phyloP scores from a whole-genome alignment of 2,113 vertebrate genomes.

The Paraplagusia blochii region DNA sequence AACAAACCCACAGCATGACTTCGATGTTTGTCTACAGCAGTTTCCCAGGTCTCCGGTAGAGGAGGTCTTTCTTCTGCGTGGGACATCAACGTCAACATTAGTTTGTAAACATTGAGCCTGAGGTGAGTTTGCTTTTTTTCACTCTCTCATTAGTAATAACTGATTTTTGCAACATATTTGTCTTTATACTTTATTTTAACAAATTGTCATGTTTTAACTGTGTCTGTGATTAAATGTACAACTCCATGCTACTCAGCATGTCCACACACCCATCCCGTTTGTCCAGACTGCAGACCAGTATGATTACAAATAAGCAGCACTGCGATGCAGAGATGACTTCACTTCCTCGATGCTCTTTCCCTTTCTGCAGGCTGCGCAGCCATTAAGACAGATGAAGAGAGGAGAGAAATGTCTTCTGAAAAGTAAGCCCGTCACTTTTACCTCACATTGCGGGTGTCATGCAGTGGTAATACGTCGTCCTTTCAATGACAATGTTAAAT shows the following conservation, averaged over 20 bases:
- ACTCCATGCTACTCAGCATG: too few relatives aligned
- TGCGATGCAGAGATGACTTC: slow-evolving; percentile 24
- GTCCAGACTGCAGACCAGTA: background rate
- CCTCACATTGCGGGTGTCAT: too few relatives aligned
- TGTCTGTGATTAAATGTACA: too few relatives aligned
- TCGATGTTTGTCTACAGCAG: slow-evolving; percentile 41
- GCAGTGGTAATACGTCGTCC: too few relatives aligned
- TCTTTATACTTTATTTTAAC: too few relatives aligned
- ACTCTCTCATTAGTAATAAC: too few relatives aligned
- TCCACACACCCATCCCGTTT: too few relatives aligned
- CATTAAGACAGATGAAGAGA: slow-evolving; percentile 51
- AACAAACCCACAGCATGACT: slow-evolving; percentile 51
- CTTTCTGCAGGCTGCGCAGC: slow-evolving; percentile 17
- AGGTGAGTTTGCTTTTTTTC: slow-evolving; percentile 49
- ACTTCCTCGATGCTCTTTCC: slow-evolving; percentile 13
- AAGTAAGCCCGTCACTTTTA: slow-evolving; percentile 40
- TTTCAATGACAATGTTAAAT: too few relatives aligned
- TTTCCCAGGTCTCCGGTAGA: background rate
- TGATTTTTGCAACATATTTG: too few relatives aligned
- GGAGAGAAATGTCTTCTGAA: slow-evolving; percentile 45
- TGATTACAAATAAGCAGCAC: slow-evolving; percentile 1
- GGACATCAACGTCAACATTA: background rate
- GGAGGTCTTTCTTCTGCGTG: too few relatives aligned
- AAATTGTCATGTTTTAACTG: too few relatives aligned
- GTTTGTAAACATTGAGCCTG: slow-evolving; percentile 15